phyloP scores from a whole-genome alignment of 2,888 invertebrate species.

The Boloria euphrosyne region DNA sequence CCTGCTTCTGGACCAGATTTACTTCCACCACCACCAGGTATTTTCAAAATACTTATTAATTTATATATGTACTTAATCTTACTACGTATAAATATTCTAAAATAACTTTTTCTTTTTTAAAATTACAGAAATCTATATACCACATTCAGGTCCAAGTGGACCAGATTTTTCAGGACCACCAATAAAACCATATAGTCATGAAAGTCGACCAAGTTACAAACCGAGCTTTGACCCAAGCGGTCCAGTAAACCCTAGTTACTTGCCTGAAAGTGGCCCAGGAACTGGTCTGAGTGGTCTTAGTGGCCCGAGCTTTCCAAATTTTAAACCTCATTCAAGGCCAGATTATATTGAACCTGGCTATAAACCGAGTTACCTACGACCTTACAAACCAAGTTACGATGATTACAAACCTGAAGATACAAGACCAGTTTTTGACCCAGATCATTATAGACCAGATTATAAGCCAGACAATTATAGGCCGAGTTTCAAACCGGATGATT shows the following conservation, averaged over 20 bases:
- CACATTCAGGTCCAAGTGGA: conserved; percentile 52
- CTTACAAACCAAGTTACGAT: conserved; percentile 13
- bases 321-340: conserved; percentile 13
- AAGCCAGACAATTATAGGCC: conserved; percentile 34
- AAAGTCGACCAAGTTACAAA: conserved; percentile 48
- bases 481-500: conserved; percentile 33
- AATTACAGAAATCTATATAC: conserved; percentile 53
- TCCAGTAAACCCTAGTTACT: conserved; percentile 46
- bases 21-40: conserved; percentile 54
- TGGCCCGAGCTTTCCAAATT: conserved; percentile 21
- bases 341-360: conserved; percentile 21
- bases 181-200: conserved; percentile 38
- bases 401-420: conserved; percentile 10
- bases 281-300: conserved; percentile 29
- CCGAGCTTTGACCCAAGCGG: conserved; percentile 46
- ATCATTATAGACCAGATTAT: conserved; percentile 17
- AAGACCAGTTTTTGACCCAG: conserved; percentile 12
- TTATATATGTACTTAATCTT: not conserved
- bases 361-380: conserved; percentile 21
- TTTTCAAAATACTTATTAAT: conserved; percentile 34
- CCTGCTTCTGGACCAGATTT: conserved; percentile 47
- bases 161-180: conserved; percentile 46
- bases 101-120: conserved; percentile 22
- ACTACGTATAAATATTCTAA: too few relatives aligned
- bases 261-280: conserved; percentile 42